Evolutionary conservation across 2,113 vertebrate genomes (phyloP).

Genomic region (Tretioscincus oriximinensis): DNA sequence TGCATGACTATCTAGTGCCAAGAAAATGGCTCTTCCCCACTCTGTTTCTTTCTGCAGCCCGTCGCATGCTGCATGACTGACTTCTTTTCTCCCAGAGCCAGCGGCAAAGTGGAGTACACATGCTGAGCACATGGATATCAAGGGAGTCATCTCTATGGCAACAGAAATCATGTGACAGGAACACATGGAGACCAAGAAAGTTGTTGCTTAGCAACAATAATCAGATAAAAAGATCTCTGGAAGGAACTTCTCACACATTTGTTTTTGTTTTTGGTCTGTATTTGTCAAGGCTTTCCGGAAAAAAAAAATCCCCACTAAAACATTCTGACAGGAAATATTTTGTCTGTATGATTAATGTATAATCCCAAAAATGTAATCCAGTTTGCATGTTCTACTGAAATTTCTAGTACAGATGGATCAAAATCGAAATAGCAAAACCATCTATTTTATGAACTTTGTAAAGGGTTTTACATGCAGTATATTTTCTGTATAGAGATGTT

Average conservation of each 20-base stretch:
- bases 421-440: not conserved
- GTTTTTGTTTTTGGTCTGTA: slow-evolving; percentile 7
- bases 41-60: not conserved
- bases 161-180: slow-evolving; percentile 48
- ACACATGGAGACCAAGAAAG: slow-evolving; percentile 46
- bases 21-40: slow-evolving; percentile 9
- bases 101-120: slow-evolving; percentile 50
- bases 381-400: not conserved
- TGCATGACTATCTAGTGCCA: not conserved
- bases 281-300: not conserved
- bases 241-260: slow-evolving; percentile 7
- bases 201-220: slow-evolving; percentile 50
- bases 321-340: slow-evolving; percentile 15
- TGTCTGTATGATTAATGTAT: not conserved
- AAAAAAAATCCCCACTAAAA: not conserved
- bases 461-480: not conserved
- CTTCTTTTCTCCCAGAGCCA: slow-evolving; percentile 35
- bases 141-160: slow-evolving; percentile 51
- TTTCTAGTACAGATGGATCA: not conserved
- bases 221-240: slow-evolving; percentile 28
- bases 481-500: not conserved
- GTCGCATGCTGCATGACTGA: slow-evolving; percentile 4
- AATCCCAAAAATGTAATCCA: not conserved
- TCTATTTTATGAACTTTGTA: not conserved
- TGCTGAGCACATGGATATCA: slow-evolving; percentile 61